These are phyloP conservation scores for Prietella phreatophila DNA, from an alignment of 2,113 vertebrate species.

Conservation along the genomic window DNA sequence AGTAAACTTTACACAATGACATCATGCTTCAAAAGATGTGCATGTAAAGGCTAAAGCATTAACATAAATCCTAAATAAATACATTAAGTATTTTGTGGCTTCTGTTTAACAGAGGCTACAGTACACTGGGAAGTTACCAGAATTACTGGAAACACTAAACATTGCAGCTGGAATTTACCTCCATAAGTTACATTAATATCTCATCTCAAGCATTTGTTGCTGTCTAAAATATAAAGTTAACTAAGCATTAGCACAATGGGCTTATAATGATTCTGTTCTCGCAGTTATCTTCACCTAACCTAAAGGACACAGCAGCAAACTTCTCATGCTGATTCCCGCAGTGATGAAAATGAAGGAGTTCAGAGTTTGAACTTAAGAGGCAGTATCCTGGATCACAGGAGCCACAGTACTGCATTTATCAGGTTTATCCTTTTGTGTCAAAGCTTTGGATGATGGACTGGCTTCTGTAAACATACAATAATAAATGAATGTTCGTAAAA, in stretches of 20 bases:
- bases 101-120: background rate
- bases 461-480: conserved; percentile 23
- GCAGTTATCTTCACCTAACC: background rate
- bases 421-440: conserved; percentile 10
- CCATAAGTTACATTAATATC: background rate
- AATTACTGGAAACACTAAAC: background rate
- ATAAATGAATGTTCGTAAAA: background rate
- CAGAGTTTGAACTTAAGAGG: background rate
- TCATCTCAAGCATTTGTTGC: background rate
- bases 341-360: background rate
- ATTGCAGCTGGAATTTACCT: background rate
- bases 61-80: background rate
- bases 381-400: background rate
- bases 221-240: background rate
- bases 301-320: background rate
- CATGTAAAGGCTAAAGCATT: background rate
- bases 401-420: background rate
- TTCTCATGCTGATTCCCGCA: too few relatives aligned
- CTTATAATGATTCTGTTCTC: background rate
- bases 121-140: background rate
- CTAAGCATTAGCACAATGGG: background rate
- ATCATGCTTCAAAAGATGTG: background rate
- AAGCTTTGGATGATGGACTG: conserved; percentile 32
- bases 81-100: background rate
- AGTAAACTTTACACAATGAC: background rate